Evolutionary conservation across 2,888 invertebrate species (phyloP).

Genomic region (Hypsopygia costalis): DNA sequence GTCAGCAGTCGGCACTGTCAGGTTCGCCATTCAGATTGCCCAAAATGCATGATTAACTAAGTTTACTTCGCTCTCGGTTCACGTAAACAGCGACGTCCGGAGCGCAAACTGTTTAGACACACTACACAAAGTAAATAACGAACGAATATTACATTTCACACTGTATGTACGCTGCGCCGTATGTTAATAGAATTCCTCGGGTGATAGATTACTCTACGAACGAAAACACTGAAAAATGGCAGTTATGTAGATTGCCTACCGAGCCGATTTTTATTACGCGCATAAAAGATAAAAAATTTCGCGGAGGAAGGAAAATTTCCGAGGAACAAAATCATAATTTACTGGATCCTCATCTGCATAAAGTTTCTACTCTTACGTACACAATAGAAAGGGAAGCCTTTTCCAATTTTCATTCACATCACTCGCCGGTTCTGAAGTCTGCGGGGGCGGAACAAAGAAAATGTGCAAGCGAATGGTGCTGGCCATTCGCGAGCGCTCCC

Average conservation of each 20-base stretch:
- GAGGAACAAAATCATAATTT: constrained; percentile 16
- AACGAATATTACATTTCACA: constrained; percentile 1
- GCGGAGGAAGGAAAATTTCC: constrained; percentile 4
- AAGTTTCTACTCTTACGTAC: constrained; percentile 12
- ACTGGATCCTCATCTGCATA: constrained; percentile 12
- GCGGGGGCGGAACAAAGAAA: constrained; percentile 33
- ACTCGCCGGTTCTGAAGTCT: constrained; percentile 23
- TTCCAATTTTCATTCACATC: constrained; percentile 30
- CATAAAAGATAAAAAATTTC: constrained; percentile 5
- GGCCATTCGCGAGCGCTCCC: constrained; percentile 40
- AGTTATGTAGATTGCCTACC: constrained; percentile 3
- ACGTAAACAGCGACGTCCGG: constrained; percentile 4
- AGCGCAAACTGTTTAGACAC: constrained; percentile 1
- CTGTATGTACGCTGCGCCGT: not conserved
- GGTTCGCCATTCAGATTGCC: not conserved
- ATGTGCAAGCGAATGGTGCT: constrained; percentile 42
- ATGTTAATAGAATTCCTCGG: too few relatives aligned
- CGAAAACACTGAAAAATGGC: not conserved
- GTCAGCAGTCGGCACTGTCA: too few relatives aligned
- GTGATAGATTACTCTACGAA: too few relatives aligned
- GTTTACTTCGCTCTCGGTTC: not conserved
- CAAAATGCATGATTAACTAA: constrained; percentile 2
- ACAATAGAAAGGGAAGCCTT: constrained; percentile 24
- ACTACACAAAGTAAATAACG: not conserved
- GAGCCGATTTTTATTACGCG: constrained; percentile 8